Evolutionary conservation across 2,797 vertebrate species (phyloP), one percentile per base, ranked within the genome.

Genomic region (Rhinoraja longicauda): DNA sequence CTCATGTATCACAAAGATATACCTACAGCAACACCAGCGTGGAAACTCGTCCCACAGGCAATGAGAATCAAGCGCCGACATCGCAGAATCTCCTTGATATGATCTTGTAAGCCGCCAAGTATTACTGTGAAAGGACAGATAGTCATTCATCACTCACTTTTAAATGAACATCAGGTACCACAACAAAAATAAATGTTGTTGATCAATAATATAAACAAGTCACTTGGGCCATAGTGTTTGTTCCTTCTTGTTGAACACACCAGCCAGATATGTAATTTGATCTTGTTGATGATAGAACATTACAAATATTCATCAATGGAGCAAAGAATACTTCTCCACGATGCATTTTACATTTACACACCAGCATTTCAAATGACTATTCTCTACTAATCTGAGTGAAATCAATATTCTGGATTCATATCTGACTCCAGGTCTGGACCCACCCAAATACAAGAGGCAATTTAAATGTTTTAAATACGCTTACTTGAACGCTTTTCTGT

Each of bases 21-120:
- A 96, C 97, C 95, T 93, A 97, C 97, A 19, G 97, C 99, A 91
- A 99, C 97, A 26, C 97, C 99, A 13, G 99, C 99, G 1, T 99
- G 98, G 93, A 98, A 99, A 94, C 99, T 99, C 0, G 99, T 99
- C 93, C 99, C 99, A 73, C 99, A 99, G 17, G 98, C 99, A 93
- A 99, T 99, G 29, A 99, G 97, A 95, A 99, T 99, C 76, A 99
- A 95, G 29, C 98, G 96, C 4, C 98, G 97, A 94, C 99, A 99
- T 94, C 98, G 96, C 95, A 99, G 98, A 94, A 99, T 99, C 97
- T 99, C 99, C 95, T 99, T 99, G 93, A 99, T 98, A 96, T 99
- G 99, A 95, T 99, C 99, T 95, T 99, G 99, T 94, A 99, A 94
- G 93, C 99, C 99, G 0, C 99, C 99, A 15, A 99, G 96, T 45